Conservation (phyloP, 1,140 invertebrate species). For the Drosophila hydei region DNA sequence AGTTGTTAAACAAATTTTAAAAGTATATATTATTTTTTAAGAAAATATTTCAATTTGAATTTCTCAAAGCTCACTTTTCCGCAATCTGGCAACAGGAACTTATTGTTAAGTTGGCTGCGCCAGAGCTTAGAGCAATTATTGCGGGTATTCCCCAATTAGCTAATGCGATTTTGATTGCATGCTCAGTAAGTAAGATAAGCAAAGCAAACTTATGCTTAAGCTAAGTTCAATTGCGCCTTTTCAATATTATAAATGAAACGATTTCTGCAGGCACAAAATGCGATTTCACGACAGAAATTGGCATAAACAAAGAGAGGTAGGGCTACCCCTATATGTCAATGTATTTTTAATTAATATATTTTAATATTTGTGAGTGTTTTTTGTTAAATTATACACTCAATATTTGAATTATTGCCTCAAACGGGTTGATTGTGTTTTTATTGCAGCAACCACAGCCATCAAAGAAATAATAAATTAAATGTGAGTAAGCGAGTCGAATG, state of each 20-base stretch:
- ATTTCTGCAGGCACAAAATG: too few relatives aligned
- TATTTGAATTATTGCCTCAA: conserved; percentile 45
- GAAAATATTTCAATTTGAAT: too few relatives aligned
- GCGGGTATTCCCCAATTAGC: background rate
- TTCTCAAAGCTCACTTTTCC: background rate
- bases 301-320: too few relatives aligned
- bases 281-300: too few relatives aligned
- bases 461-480: conserved; percentile 32
- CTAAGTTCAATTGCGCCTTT: background rate
- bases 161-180: background rate
- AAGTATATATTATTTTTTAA: too few relatives aligned
- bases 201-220: background rate
- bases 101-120: background rate
- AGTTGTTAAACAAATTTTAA: too few relatives aligned
- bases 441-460: background rate
- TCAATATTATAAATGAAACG: too few relatives aligned
- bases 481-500: conserved; percentile 25
- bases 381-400: background rate
- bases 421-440: conserved; percentile 22
- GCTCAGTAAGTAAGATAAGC: background rate
- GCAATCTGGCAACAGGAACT: background rate
- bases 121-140: background rate
- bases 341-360: too few relatives aligned
- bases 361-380: background rate
- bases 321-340: too few relatives aligned